phyloP scores from a whole-genome alignment of 2,113 vertebrate species.

The Ameiurus melas region DNA sequence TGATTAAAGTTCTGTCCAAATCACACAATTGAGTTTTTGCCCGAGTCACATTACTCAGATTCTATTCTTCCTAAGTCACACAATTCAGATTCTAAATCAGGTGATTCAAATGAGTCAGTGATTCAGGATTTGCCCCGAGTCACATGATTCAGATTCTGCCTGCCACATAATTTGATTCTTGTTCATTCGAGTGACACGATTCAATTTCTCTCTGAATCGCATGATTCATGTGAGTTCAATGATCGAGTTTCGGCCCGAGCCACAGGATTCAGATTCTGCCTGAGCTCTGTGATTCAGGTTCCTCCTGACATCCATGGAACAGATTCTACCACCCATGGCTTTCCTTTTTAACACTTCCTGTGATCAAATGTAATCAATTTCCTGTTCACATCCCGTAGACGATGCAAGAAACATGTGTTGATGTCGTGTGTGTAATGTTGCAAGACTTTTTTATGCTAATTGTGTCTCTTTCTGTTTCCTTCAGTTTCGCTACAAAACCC shows the following conservation, averaged over 20 bases:
- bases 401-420: neutral
- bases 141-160: neutral
- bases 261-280: neutral
- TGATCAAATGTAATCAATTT: neutral
- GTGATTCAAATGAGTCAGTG: neutral
- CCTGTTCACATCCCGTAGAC: neutral
- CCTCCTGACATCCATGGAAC: neutral
- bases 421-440: neutral
- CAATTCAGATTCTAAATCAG: neutral
- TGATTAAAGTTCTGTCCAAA: neutral
- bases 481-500: slow-evolving; percentile 96
- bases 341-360: neutral
- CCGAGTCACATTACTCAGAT: neutral
- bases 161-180: neutral
- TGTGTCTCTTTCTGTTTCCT: slow-evolving; percentile 28
- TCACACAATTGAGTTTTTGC: neutral
- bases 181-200: too few species aligned
- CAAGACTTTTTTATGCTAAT: slow-evolving; percentile 6
- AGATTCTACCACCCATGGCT: neutral
- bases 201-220: neutral
- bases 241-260: neutral
- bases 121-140: neutral
- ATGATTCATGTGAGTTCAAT: neutral
- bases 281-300: neutral
- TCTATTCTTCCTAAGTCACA: neutral